These are phyloP conservation scores for Coranthus polyacanthus DNA, from an alignment of 2,797 vertebrate genomes.

Conservation along the genomic window DNA sequence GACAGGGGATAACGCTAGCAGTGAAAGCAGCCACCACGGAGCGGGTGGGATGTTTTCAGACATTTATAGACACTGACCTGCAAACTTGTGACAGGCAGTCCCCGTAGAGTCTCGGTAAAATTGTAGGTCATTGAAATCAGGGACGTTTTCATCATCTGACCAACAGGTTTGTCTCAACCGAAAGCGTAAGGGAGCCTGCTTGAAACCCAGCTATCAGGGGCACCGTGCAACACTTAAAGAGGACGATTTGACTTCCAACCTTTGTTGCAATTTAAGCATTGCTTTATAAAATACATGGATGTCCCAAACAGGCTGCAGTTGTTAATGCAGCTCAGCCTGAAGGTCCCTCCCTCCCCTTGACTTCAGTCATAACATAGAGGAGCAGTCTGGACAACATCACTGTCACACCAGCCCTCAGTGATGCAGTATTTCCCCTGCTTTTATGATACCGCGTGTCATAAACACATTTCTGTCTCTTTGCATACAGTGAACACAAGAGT, in stretches of 20 bases:
- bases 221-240: too few species aligned
- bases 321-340: conserved; percentile 28
- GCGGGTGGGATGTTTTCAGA: conserved; percentile 14
- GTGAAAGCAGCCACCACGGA: not conserved
- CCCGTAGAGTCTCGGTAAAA: conserved; percentile 2
- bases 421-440: conserved; percentile 72
- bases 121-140: not conserved
- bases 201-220: not conserved
- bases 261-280: not conserved
- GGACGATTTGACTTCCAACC: not conserved
- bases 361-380: conserved; percentile 65
- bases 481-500: conserved; percentile 6
- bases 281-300: conserved; percentile 11
- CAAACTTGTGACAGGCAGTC: conserved; percentile 6
- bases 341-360: conserved; percentile 36
- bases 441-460: conserved; percentile 53
- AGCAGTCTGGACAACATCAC: conserved; percentile 75
- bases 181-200: not conserved
- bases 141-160: conserved; percentile 24
- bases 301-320: conserved; percentile 42
- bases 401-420: conserved; percentile 67
- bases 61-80: not conserved
- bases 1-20: not conserved
- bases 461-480: conserved; percentile 43
- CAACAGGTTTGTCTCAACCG: conserved; percentile 14